Base-by-base conservation (phyloP, 2,113 vertebrate genomes). In the Rafetus swinhoei region DNA sequence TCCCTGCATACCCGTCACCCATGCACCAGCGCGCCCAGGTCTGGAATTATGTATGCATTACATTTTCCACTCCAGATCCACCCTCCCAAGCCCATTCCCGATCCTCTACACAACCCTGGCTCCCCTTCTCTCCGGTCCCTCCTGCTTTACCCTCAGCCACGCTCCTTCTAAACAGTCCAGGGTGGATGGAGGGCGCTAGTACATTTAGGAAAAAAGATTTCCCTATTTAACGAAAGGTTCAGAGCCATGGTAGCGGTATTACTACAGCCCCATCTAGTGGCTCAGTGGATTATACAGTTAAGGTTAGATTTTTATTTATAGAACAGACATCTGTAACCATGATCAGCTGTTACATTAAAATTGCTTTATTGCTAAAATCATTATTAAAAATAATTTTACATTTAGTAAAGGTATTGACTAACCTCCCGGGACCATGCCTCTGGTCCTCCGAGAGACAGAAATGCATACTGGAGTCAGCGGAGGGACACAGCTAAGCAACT, bases 351-450 rank as follows among this genome's bases (percentile, higher is more conserved):
- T 29, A 53, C 81, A 5, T 2, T 45, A 91, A 57, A 94, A 92
- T 93, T 0, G 19, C 89, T 95, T 95, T 84, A 93, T 93, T 84
- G 87, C 94, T 93, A 65, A 91, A 96, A 72, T 69, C 29, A 32
- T 35, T 72, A 72, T 72, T 72, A 72, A 72, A 69, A 72, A 87
- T 56, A 89, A 4, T 92, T 84, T 72, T 84, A 89, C 86, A 82
- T 93, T 93, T 84, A 55, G n/a, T 60, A 21, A 89, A 86, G 95
- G 45, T 13, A 74, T 27, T 25, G 74, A 87, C 50, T 94, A 50
- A 52, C 39, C 91, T 97, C 92, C 65, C 79, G 18, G 27, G 1
- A 4, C 19, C 59, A 32, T 0, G 45, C 65, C 32, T 0, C 92
- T 79, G 93, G 90, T 87, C 27, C 95, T 81, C 94, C 93, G 8